Evolutionary conservation across 2,113 vertebrate genomes (phyloP).

Genomic region (Butastur rufipennis): DNA sequence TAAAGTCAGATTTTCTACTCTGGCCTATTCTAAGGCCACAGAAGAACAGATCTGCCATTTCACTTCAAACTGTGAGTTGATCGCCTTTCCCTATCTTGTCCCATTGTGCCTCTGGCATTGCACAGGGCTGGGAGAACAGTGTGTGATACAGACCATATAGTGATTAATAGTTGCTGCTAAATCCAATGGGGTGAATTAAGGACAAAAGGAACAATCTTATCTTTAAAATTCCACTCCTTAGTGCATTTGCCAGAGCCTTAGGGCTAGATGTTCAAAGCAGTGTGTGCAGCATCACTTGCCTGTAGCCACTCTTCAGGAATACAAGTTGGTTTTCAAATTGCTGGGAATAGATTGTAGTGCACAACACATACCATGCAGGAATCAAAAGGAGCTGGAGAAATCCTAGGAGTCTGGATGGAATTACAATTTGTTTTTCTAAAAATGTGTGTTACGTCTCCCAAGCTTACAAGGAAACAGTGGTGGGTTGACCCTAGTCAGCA

Average conservation of each 20-base stretch:
- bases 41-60: background rate
- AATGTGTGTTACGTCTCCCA: background rate
- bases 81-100: background rate
- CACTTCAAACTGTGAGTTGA: background rate
- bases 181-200: background rate
- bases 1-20: background rate
- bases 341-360: background rate
- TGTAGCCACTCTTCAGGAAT: background rate
- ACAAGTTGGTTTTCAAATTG: background rate
- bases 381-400: background rate
- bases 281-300: background rate
- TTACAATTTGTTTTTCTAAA: background rate
- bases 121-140: background rate
- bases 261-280: slow-evolving; percentile 10
- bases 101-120: background rate
- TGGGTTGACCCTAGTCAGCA: background rate
- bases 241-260: background rate
- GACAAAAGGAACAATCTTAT: slow-evolving; percentile 20
- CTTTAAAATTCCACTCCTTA: background rate
- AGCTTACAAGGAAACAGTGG: background rate
- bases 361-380: background rate
- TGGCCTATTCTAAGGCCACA: background rate
- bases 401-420: background rate
- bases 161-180: background rate
- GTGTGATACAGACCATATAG: background rate